A percentile compares a stretch with the other conserved stretches of the same genome.
These are phyloP conservation scores for Cephalopholis sonnerati DNA, from an alignment of 2,113 vertebrate genomes.

Conservation along the genomic window DNA sequence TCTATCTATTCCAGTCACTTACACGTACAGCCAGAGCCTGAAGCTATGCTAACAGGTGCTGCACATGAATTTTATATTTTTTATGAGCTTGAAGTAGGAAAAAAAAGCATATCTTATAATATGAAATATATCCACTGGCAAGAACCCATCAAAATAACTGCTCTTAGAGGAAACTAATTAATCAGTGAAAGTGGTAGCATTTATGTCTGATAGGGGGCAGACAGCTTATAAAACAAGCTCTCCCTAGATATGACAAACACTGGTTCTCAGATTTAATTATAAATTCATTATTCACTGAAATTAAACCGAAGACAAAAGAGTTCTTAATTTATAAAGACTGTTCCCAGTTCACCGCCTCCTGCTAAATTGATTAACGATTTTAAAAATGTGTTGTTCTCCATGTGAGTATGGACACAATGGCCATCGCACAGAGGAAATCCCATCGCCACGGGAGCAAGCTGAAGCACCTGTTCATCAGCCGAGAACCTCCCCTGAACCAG, in stretches of 20 bases:
- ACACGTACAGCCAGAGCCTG: constrained; percentile 27
- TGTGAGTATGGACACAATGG: neutral
- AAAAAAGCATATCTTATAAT: constrained; percentile 31
- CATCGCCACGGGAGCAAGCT: constrained; percentile 59
- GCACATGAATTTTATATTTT: constrained; percentile 41
- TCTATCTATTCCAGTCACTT: constrained; percentile 44
- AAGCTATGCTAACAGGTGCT: constrained; percentile 50
- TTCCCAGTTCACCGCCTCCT: constrained; percentile 29
- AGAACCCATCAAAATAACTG: constrained; percentile 23
- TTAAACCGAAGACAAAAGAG: constrained; percentile 23
- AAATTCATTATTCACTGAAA: constrained; percentile 49
- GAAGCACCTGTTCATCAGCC: constrained; percentile 78
- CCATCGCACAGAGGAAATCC: constrained; percentile 48
- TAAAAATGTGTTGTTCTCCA: too few relatives aligned
- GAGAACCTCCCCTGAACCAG: constrained; percentile 59
- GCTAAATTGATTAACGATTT: constrained; percentile 22
- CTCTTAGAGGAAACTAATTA: constrained; percentile 34
- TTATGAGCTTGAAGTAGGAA: constrained; percentile 38
- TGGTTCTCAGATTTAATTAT: constrained; percentile 36
- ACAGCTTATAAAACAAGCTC: constrained; percentile 27
- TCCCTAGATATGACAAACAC: constrained; percentile 14
- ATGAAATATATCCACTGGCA: constrained; percentile 36
- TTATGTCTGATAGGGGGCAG: neutral
- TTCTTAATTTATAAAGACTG: constrained; percentile 27
- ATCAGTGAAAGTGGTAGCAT: constrained; percentile 3